Evolutionary conservation across 2,113 vertebrate species (phyloP).

Genomic region (Chitala chitala): DNA sequence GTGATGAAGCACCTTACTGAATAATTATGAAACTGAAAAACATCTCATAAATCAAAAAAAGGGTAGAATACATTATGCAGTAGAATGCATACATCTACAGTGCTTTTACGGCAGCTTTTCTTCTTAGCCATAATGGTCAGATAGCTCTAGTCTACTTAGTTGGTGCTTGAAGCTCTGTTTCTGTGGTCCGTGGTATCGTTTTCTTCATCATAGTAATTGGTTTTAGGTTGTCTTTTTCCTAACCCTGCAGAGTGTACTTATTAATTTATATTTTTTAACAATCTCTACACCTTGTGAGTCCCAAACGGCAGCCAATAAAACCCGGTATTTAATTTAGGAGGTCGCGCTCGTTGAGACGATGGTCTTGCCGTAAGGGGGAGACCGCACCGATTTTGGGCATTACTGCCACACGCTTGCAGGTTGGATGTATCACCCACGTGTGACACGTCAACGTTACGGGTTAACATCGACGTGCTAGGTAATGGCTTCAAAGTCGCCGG

Average conservation of each 20-base stretch:
- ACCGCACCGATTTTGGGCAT: not conserved
- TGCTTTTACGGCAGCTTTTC: not conserved
- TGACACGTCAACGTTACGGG: conserved; percentile 18
- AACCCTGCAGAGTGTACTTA: too few species aligned
- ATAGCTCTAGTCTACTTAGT: not conserved
- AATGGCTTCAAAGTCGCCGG: conserved; percentile 12
- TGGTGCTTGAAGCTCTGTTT: not conserved
- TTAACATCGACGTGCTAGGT: conserved; percentile 18
- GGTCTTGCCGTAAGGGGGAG: too few species aligned
- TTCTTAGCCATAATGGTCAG: not conserved
- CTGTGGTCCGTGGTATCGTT: too few species aligned
- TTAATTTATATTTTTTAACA: too few species aligned
- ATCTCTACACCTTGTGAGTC: too few species aligned
- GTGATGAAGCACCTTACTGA: not conserved
- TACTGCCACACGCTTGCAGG: not conserved
- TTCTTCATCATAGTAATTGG: too few species aligned
- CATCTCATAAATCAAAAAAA: not conserved
- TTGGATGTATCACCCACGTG: conserved; percentile 22
- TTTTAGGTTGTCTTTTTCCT: too few species aligned
- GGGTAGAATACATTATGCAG: not conserved
- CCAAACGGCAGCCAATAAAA: too few species aligned
- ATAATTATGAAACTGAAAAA: too few species aligned
- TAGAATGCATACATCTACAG: not conserved
- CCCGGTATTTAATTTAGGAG: too few species aligned
- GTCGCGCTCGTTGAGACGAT: too few species aligned